Percentiles rank a stretch among this genome's conserved stretches.
phyloP scores from a whole-genome alignment of 2,888 invertebrate species.

The Drosophila kambysellisi region DNA sequence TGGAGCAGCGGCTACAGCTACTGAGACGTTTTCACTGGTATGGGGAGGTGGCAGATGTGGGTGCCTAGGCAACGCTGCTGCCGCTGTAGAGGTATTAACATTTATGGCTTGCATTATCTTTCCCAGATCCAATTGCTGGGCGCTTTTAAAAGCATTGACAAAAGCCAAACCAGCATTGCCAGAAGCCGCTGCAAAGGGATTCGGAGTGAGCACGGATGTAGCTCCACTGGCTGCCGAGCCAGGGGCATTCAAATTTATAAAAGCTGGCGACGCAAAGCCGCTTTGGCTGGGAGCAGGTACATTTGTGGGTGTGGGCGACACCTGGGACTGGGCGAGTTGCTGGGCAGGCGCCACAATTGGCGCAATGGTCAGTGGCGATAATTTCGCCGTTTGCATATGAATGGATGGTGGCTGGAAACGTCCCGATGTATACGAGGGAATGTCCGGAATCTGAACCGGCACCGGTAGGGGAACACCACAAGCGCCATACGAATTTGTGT shows the following conservation, averaged over 20 bases:
- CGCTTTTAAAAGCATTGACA: constrained; percentile 71
- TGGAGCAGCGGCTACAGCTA: constrained; percentile 34
- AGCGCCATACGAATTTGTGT: constrained; percentile 57
- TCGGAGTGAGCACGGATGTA: constrained; percentile 79
- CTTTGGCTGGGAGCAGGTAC: constrained; percentile 80
- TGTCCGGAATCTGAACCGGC: constrained; percentile 49
- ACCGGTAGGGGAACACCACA: constrained; percentile 44
- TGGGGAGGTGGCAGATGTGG: constrained; percentile 50
- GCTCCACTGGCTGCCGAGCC: constrained; percentile 29
- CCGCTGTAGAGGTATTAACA: constrained; percentile 43
- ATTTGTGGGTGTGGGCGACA: constrained; percentile 74
- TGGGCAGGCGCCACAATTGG: constrained; percentile 45
- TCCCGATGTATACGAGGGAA: constrained; percentile 62
- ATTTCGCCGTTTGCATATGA: constrained; percentile 59
- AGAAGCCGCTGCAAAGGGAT: constrained; percentile 69
- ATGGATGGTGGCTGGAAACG: constrained; percentile 80
- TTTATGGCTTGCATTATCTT: constrained; percentile 79
- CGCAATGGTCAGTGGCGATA: constrained; percentile 54
- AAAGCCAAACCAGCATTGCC: constrained; percentile 55
- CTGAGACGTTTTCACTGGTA: constrained; percentile 44
- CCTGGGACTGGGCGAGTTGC: constrained; percentile 47
- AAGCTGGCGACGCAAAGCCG: constrained; percentile 77
- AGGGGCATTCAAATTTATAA: constrained; percentile 61
- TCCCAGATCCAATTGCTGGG: constrained; percentile 77
- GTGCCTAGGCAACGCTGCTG: constrained; percentile 31